Percentiles rank a stretch among this genome's conserved stretches.
Evolutionary conservation across 2,888 invertebrate species (phyloP).

Genomic region (Drosophila phalerata): DNA sequence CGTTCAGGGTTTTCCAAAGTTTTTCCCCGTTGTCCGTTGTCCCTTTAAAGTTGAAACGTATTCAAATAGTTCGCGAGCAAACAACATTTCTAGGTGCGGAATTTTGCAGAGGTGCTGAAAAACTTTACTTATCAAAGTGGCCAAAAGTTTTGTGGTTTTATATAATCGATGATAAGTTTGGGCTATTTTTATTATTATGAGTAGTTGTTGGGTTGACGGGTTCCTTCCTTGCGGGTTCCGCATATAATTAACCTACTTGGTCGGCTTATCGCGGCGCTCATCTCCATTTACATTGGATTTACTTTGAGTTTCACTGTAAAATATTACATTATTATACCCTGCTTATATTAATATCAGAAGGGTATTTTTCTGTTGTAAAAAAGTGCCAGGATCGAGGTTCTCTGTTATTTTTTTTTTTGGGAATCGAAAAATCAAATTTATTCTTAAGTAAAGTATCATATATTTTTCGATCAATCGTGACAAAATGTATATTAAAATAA

Average conservation of each 20-base stretch:
- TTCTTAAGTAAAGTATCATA: not conserved
- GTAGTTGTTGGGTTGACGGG: constrained; percentile 26
- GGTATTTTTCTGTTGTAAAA: not conserved
- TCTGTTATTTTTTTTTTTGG: too few relatives aligned
- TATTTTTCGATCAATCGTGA: not conserved
- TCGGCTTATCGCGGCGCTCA: constrained; percentile 56
- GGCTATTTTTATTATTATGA: constrained; percentile 25
- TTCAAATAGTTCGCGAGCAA: constrained; percentile 38
- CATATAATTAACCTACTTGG: constrained; percentile 77
- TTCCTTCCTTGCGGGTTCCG: constrained; percentile 47
- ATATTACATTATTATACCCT: constrained; percentile 66
- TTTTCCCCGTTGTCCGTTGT: not conserved
- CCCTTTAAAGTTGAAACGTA: not conserved
- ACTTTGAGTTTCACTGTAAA: constrained; percentile 64
- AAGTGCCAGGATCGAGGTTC: not conserved
- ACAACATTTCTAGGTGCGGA: constrained; percentile 63
- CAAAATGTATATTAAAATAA: too few relatives aligned
- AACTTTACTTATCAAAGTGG: constrained; percentile 49
- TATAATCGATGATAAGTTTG: constrained; percentile 55
- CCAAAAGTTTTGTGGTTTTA: constrained; percentile 38
- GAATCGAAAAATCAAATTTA: not conserved
- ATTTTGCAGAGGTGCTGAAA: constrained; percentile 57
- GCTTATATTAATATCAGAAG: not conserved
- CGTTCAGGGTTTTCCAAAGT: constrained; percentile 3
- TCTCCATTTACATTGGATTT: constrained; percentile 55